A percentile compares a stretch with the other conserved stretches of the same genome.
These are phyloP conservation scores for Dromococcyx pavoninus DNA, from an alignment of 2,797 vertebrate genomes.

Conservation along the genomic window DNA sequence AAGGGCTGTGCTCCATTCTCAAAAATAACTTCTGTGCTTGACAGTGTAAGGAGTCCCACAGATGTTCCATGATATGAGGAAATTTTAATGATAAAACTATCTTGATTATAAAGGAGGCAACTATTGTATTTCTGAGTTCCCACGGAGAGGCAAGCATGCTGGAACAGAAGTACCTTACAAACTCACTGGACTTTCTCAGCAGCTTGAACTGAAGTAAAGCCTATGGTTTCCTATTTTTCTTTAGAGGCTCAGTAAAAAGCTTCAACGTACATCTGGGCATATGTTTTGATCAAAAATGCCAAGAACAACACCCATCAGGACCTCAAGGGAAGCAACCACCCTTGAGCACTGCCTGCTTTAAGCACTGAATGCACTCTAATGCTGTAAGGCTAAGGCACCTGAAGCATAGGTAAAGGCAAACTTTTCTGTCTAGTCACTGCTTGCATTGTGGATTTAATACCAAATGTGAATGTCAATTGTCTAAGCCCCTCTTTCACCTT, in stretches of 20 bases:
- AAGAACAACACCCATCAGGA: background rate
- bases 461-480: background rate
- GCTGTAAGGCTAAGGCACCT: background rate
- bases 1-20: background rate
- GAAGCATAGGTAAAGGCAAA: background rate
- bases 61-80: background rate
- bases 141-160: background rate
- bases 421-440: background rate
- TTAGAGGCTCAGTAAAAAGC: background rate
- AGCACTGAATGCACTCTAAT: background rate
- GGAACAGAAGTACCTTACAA: background rate
- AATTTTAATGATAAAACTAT: constrained; percentile 41
- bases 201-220: background rate
- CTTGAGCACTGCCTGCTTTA: background rate
- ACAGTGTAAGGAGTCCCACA: background rate
- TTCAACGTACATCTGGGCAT: background rate
- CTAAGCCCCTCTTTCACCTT: background rate
- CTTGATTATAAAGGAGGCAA: background rate
- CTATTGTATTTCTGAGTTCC: background rate
- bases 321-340: background rate
- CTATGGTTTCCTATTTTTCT: background rate
- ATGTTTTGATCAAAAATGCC: background rate
- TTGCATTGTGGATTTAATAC: background rate
- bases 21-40: background rate
- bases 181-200: background rate